Percentiles rank a stretch among this genome's conserved stretches.
These are phyloP conservation scores for Melanophora roralis DNA, from an alignment of 2,888 invertebrate species.

Conservation along the genomic window DNA sequence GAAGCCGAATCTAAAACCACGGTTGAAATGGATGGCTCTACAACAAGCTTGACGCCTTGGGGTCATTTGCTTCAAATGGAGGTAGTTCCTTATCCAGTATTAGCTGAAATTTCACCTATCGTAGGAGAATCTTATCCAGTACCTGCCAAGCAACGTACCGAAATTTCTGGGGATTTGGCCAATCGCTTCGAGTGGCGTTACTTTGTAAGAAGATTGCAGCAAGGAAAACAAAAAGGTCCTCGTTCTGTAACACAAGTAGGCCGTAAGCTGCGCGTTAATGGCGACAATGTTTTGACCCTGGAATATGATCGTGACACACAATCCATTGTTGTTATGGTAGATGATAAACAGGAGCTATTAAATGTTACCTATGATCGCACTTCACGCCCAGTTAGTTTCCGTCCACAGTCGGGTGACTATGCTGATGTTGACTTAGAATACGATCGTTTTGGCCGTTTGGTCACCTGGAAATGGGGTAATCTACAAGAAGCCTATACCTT, in stretches of 20 bases:
- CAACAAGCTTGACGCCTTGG: conserved; percentile 89
- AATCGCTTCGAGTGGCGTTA: conserved; percentile 98
- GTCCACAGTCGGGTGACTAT: conserved; percentile 90
- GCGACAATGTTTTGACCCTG: conserved; percentile 91
- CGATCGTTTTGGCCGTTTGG: conserved; percentile 91
- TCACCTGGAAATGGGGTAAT: conserved; percentile 95
- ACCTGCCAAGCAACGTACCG: conserved; percentile 92
- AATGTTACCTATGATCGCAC: conserved; percentile 93
- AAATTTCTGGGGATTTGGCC: conserved; percentile 92
- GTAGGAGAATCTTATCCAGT: conserved; percentile 95
- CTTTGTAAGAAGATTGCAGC: conserved; percentile 87
- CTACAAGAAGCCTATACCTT: conserved; percentile 93
- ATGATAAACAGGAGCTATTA: conserved; percentile 89
- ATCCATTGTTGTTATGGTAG: conserved; percentile 91
- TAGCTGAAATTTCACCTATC: conserved; percentile 91
- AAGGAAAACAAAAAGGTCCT: conserved; percentile 78
- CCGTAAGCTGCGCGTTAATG: conserved; percentile 91
- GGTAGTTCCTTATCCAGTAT: conserved; percentile 91
- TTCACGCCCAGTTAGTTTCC: conserved; percentile 90
- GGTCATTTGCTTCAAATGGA: conserved; percentile 92
- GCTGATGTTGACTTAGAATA: conserved; percentile 94
- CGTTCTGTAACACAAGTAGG: conserved; percentile 89
- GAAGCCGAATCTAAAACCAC: conserved; percentile 90
- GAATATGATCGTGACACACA: conserved; percentile 94
- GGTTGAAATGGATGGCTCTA: conserved; percentile 89